Evolutionary conservation across 2,888 invertebrate species (phyloP).

Genomic region (Acanthococcus lagerstroemiae): DNA sequence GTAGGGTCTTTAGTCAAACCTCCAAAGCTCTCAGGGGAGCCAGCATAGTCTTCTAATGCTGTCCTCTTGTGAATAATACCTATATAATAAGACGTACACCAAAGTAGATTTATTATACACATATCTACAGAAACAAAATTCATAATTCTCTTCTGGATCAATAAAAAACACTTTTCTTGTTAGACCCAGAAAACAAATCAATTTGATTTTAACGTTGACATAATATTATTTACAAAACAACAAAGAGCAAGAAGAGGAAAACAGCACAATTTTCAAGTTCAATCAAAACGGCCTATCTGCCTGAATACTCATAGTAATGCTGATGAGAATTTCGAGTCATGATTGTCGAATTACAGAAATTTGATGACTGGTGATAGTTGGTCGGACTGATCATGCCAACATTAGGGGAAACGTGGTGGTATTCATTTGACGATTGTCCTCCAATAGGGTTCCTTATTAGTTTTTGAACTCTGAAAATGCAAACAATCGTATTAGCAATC

Average conservation of each 20-base stretch:
- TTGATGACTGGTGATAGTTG: slow-evolving; percentile 16
- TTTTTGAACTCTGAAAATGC: slow-evolving; percentile 14
- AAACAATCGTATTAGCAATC: too few relatives aligned
- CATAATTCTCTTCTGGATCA: too few relatives aligned
- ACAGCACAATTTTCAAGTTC: not conserved
- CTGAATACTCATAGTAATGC: slow-evolving; percentile 23
- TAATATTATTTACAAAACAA: not conserved
- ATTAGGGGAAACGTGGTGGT: slow-evolving; percentile 6
- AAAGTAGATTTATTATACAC: too few relatives aligned
- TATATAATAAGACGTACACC: too few relatives aligned
- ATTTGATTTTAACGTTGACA: not conserved
- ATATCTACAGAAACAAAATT: too few relatives aligned
- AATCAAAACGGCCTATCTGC: slow-evolving; percentile 9
- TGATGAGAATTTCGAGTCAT: slow-evolving; percentile 20
- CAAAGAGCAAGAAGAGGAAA: not conserved
- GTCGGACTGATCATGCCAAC: slow-evolving; percentile 8
- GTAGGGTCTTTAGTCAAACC: too few relatives aligned
- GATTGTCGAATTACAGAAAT: slow-evolving; percentile 15
- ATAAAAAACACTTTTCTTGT: too few relatives aligned
- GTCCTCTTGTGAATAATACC: too few relatives aligned
- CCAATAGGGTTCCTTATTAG: slow-evolving; percentile 13
- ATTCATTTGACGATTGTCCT: slow-evolving; percentile 4
- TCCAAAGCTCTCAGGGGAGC: too few relatives aligned
- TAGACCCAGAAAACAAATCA: too few relatives aligned
- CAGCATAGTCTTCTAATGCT: too few relatives aligned